Conservation (phyloP, 30 jellyfish, hydroid and myxozoan species). For the Morbakka virulenta region DNA sequence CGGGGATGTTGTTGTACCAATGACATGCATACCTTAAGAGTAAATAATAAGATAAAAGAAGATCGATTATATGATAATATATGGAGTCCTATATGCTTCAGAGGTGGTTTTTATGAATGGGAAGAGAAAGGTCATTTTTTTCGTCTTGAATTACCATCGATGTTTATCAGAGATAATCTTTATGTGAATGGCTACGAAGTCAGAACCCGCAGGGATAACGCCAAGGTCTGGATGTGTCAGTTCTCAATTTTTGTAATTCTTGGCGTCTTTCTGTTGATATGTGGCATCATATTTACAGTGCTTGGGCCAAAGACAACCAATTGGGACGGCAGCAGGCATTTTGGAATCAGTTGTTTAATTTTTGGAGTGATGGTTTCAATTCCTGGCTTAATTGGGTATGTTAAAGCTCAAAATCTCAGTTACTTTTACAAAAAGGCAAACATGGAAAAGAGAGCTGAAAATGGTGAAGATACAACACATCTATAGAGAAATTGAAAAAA, state of each 20-base stretch:
- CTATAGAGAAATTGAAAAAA: too few species aligned
- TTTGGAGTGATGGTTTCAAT: slow-evolving; percentile 66
- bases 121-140: slow-evolving; percentile 93
- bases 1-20: slow-evolving; percentile 60
- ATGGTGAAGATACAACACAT: slow-evolving; percentile 48
- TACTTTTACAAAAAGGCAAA: slow-evolving; percentile 26
- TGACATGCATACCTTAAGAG: slow-evolving; percentile 51
- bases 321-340: slow-evolving; percentile 85
- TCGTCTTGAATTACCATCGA: slow-evolving; percentile 87
- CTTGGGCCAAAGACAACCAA: slow-evolving; percentile 49
- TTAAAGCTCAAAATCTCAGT: slow-evolving; percentile 48
- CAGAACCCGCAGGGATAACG: slow-evolving; percentile 52
- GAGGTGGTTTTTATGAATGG: slow-evolving; percentile 96
- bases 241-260: slow-evolving; percentile 66
- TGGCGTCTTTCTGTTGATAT: slow-evolving; percentile 43
- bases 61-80: slow-evolving; percentile 64
- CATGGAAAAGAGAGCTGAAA: neutral
- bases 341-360: slow-evolving; percentile 77
- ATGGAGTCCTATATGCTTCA: slow-evolving; percentile 91
- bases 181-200: slow-evolving; percentile 89
- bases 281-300: slow-evolving; percentile 71
- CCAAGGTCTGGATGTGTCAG: slow-evolving; percentile 82
- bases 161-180: slow-evolving; percentile 70
- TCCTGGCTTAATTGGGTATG: slow-evolving; percentile 80
- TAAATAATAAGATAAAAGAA: slow-evolving; percentile 54